phyloP scores from a whole-genome alignment of 2,113 vertebrate genomes.

The Macrotus californicus region DNA sequence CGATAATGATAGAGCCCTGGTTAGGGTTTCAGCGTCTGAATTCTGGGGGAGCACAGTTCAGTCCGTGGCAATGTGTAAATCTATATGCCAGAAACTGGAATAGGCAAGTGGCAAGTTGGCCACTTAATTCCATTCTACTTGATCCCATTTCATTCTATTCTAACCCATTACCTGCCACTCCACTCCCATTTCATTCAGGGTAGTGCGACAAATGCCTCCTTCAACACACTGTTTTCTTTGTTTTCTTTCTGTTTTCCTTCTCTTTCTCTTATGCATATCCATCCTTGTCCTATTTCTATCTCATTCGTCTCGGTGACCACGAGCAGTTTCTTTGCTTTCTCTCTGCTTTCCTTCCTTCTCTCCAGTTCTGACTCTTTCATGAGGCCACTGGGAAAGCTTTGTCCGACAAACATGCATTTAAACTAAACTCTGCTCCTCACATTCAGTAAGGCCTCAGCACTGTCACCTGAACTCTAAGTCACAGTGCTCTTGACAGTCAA shows the following conservation, averaged over 20 bases:
- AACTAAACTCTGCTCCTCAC: neutral
- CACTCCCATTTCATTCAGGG: neutral
- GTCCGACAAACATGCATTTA: neutral
- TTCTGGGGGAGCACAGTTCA: neutral
- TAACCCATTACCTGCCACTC: too few species aligned
- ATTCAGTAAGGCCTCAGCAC: neutral
- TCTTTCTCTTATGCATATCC: neutral
- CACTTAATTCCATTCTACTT: neutral
- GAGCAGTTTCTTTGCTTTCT: neutral
- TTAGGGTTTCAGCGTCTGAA: neutral
- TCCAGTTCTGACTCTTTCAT: neutral
- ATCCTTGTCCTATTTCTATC: neutral
- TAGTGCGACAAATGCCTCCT: neutral
- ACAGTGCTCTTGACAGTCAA: neutral
- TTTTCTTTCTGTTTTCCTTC: neutral
- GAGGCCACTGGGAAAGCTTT: neutral
- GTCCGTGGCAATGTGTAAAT: neutral
- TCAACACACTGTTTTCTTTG: neutral
- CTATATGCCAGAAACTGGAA: neutral
- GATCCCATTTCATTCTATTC: neutral
- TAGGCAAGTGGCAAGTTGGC: neutral
- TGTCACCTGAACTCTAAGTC: neutral
- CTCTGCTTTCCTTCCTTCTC: neutral
- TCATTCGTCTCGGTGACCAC: neutral
- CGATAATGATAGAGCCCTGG: neutral